These are phyloP conservation scores for Petrocephalus zakoni DNA, from an alignment of 2,113 vertebrate species.

Conservation along the genomic window DNA sequence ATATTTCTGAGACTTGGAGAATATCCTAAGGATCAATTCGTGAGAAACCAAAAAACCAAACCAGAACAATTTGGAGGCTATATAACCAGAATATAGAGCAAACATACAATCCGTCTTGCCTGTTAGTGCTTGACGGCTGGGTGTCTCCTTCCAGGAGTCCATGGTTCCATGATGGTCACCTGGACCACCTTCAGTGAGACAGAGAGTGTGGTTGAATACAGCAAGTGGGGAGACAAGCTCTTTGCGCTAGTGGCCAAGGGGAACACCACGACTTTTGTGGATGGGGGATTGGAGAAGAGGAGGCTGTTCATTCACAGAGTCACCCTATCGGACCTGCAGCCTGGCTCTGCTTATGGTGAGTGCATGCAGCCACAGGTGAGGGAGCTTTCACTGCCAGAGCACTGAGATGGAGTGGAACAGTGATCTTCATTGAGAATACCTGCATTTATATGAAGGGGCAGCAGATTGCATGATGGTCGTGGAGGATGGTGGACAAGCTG, in stretches of 20 bases:
- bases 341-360: conserved; percentile 64
- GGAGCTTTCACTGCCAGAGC: background rate
- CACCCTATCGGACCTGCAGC: conserved; percentile 56
- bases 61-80: background rate
- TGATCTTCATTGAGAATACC: background rate
- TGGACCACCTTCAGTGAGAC: conserved; percentile 72
- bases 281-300: conserved; percentile 63
- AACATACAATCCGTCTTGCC: background rate
- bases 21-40: no score
- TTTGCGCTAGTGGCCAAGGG: conserved; percentile 59
- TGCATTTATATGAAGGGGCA: background rate
- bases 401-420: background rate
- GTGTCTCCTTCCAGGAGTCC: conserved; percentile 50
- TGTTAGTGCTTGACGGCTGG: conserved; percentile 18
- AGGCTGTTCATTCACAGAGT: conserved; percentile 54
- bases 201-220: conserved; percentile 64
- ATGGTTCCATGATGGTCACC: conserved; percentile 70
- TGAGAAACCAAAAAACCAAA: background rate
- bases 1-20: no score
- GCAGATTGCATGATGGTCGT: background rate
- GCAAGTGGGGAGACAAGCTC: conserved; percentile 44
- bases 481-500: background rate
- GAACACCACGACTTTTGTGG: conserved; percentile 55
- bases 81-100: background rate
- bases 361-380: background rate